Evolutionary conservation across 2,113 vertebrate species (phyloP).

Genomic region (Scomber scombrus): DNA sequence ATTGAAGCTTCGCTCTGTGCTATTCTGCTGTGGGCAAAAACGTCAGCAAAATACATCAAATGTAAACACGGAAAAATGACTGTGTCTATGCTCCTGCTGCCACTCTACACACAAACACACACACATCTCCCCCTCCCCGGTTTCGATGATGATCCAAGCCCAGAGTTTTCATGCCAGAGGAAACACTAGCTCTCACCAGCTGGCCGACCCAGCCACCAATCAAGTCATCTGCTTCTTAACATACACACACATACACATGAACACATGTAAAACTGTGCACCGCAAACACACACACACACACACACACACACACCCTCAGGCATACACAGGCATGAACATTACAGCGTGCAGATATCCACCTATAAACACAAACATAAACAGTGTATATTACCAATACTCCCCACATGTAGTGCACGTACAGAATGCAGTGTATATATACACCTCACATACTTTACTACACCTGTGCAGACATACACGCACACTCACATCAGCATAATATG

Average conservation of each 20-base stretch:
- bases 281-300: conserved; percentile 23
- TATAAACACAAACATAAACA: background rate
- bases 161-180: conserved; percentile 70
- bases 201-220: conserved; percentile 63
- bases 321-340: conserved; percentile 29
- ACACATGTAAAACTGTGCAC: conserved; percentile 13
- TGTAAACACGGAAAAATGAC: conserved; percentile 13
- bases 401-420: background rate
- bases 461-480: background rate
- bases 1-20: background rate
- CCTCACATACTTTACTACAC: conserved; percentile 3
- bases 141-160: conserved; percentile 66
- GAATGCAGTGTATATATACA: background rate
- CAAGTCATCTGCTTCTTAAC: conserved; percentile 50
- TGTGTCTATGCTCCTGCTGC: background rate
- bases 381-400: background rate
- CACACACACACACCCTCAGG: conserved; percentile 31
- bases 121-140: background rate
- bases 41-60: conserved; percentile 11
- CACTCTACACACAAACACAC: conserved; percentile 17
- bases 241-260: conserved; percentile 12
- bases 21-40: background rate
- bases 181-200: conserved; percentile 76
- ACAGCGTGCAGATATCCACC: background rate
- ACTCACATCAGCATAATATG: conserved; percentile 18